phyloP scores from a whole-genome alignment of 2,113 vertebrate species.

The Scomber colias region DNA sequence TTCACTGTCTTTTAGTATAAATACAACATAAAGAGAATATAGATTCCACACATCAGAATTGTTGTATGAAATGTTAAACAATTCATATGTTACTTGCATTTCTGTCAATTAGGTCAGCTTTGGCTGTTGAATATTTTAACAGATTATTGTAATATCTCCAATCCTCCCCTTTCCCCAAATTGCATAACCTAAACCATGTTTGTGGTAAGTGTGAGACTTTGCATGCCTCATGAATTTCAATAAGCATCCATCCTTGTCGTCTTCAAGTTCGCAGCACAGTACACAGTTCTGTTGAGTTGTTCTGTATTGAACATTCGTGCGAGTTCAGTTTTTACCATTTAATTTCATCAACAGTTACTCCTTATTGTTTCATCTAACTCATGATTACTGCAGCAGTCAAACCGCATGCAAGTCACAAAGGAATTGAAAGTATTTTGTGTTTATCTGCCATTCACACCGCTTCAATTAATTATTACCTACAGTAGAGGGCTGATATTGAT shows the following conservation, averaged over 20 bases:
- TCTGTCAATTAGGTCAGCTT: conserved; percentile 17
- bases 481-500: conserved; percentile 21
- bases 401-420: conserved; percentile 51
- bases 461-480: conserved; percentile 20
- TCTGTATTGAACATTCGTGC: conserved; percentile 15
- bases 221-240: conserved; percentile 95
- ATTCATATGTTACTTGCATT: conserved; percentile 16
- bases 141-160: conserved; percentile 92
- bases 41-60: conserved; percentile 13
- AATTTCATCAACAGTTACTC: background rate
- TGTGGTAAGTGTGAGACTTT: conserved; percentile 98
- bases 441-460: conserved; percentile 11
- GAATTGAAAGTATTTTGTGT: conserved; percentile 10
- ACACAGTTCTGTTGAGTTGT: conserved; percentile 27
- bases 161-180: conserved; percentile 87
- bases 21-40: background rate
- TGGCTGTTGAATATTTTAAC: conserved; percentile 75
- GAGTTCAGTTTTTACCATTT: conserved; percentile 30
- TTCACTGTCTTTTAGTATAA: background rate
- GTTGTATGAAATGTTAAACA: conserved; percentile 33
- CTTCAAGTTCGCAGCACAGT: conserved; percentile 82
- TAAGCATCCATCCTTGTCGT: conserved; percentile 89
- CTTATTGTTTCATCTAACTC: conserved; percentile 25
- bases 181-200: conserved; percentile 92
- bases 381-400: conserved; percentile 17